A percentile compares a stretch with the other conserved stretches of the same genome.
Evolutionary conservation across 1,140 invertebrate species (phyloP).

Genomic region (Ceratina australensis): DNA sequence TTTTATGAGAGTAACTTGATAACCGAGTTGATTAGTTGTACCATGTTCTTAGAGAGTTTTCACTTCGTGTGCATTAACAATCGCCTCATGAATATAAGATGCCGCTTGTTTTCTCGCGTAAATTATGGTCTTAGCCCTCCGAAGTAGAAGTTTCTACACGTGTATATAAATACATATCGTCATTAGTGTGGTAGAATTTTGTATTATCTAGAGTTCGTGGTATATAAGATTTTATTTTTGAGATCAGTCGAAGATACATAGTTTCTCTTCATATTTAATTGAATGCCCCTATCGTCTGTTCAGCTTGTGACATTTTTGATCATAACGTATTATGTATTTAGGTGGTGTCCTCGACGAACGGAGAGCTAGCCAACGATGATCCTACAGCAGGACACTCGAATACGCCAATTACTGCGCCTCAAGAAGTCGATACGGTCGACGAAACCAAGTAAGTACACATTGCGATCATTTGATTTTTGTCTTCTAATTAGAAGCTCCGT

Average conservation of each 20-base stretch:
- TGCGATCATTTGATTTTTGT: neutral
- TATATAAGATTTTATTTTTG: conserved; percentile 7
- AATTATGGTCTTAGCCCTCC: conserved; percentile 18
- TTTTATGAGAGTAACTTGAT: conserved; percentile 26
- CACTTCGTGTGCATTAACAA: conserved; percentile 27
- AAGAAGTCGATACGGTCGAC: conserved; percentile 95
- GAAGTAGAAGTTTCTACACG: conserved; percentile 26
- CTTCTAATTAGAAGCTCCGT: neutral
- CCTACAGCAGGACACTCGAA: conserved; percentile 97
- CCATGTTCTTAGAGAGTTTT: conserved; percentile 18
- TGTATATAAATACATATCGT: conserved; percentile 10
- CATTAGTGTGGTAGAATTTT: conserved; percentile 23
- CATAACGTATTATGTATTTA: conserved; percentile 78
- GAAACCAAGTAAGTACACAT: conserved; percentile 92
- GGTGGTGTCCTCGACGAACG: conserved; percentile 98
- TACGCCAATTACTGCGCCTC: conserved; percentile 95
- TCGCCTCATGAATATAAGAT: conserved; percentile 13
- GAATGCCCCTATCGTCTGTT: neutral
- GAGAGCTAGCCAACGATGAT: conserved; percentile 96
- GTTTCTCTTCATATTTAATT: neutral
- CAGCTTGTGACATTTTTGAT: neutral
- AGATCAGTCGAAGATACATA: conserved; percentile 5
- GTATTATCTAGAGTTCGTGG: conserved; percentile 1
- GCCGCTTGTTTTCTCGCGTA: conserved; percentile 28
- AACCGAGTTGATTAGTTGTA: conserved; percentile 24